phyloP scores from a whole-genome alignment of 2,113 vertebrate species.

The Sinocyclocheilus grahami region DNA sequence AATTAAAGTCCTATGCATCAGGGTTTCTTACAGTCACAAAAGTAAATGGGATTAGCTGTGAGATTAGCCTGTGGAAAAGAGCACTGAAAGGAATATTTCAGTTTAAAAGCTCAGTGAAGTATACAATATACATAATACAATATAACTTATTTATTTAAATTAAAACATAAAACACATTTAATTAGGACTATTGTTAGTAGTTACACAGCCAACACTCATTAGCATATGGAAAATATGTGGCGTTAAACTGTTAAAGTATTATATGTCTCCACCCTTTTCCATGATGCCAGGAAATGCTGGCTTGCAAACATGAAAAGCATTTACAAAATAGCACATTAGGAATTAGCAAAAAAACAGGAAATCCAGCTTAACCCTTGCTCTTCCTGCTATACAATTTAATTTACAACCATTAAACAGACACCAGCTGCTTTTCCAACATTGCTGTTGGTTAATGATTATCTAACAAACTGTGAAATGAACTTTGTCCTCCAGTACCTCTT shows the following conservation, averaged over 20 bases:
- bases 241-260: background rate
- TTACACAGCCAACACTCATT: background rate
- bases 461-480: constrained; percentile 60
- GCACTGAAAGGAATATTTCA: no score
- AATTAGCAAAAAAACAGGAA: constrained; percentile 44
- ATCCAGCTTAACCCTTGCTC: constrained; percentile 11
- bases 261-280: background rate
- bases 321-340: constrained; percentile 44
- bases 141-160: background rate
- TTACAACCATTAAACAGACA: constrained; percentile 3
- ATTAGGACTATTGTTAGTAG: background rate
- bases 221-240: constrained; percentile 18
- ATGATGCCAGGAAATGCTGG: constrained; percentile 43
- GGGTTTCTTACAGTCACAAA: background rate
- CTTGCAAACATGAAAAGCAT: constrained; percentile 27
- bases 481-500: constrained; percentile 52
- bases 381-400: constrained; percentile 42
- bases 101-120: background rate
- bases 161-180: no score
- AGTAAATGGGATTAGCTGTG: background rate
- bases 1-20: constrained; percentile 23
- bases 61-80: background rate
- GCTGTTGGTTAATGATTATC: constrained; percentile 69
- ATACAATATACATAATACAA: background rate
- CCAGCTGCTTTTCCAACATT: constrained; percentile 31